A percentile compares a stretch with the other conserved stretches of the same genome.
These are phyloP conservation scores for Seriola quinqueradiata DNA, from an alignment of 2,113 vertebrate genomes.

Conservation along the genomic window DNA sequence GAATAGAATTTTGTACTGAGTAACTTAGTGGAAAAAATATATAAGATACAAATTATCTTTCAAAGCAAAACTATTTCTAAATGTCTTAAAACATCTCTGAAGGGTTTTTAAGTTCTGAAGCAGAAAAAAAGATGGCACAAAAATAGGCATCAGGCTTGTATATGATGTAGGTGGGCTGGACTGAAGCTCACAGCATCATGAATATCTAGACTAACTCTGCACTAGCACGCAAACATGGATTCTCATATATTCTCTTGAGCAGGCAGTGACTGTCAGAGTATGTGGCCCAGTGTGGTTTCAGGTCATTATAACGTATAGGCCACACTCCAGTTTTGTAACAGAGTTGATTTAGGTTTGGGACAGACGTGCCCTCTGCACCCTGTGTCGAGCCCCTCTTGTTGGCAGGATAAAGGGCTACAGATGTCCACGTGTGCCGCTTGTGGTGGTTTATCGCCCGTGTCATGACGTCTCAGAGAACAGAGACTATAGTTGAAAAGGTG, in stretches of 20 bases:
- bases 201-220: neutral
- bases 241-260: neutral
- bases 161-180: neutral
- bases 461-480: conserved; percentile 44
- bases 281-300: conserved; percentile 20
- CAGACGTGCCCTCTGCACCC: conserved; percentile 69
- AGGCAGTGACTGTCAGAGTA: neutral
- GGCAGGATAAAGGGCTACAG: conserved; percentile 66
- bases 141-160: neutral
- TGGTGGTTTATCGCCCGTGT: conserved; percentile 70
- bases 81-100: neutral
- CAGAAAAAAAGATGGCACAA: neutral
- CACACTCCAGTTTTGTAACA: conserved; percentile 50
- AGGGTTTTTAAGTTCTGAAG: no score
- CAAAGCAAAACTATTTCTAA: neutral
- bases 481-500: conserved; percentile 40
- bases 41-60: neutral
- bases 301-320: conserved; percentile 45
- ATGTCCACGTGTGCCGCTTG: conserved; percentile 65
- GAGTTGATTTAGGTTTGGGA: conserved; percentile 62
- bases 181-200: neutral
- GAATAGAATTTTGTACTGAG: no score
- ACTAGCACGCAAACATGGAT: neutral
- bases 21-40: no score
- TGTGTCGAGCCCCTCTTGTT: conserved; percentile 63